Evolutionary conservation across 2,888 invertebrate genomes (phyloP), one percentile per base, ranked within the genome.

Genomic region (Ormyrus pomaceus): DNA sequence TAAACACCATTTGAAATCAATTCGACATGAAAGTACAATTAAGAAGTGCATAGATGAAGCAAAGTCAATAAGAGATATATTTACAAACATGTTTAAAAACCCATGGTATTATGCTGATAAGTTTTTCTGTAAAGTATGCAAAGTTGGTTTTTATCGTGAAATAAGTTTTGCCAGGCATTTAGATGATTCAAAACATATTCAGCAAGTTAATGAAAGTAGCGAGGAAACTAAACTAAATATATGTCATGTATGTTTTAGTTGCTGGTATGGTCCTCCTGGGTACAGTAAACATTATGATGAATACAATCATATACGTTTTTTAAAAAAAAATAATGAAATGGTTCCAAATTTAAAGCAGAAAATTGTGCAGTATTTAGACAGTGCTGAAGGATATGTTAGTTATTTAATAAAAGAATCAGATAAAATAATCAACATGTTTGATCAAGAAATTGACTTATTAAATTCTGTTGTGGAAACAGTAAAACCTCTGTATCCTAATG

Each of bases 381-480:
- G 58, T 46, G 74, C 84, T 10, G 83, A 84, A 5, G 45, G 65
- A 2, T 80, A 77, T 34, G 73, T 83, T 59, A 66, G 78, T 6
- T n/a, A 65, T 7, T 75, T 82, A 10, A 73, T 84, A 4, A 9
- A 80, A 53, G 68, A 81, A 77, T 81, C 87, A 0, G 74, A 85
- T 13, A 8, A 70, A 46, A 34, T 79, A 50, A 6, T 53, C 58
- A 45, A 10, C 34, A 86, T 8, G 53, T 74, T 71, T 8, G 51
- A 78, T 10, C 82, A 77, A 46, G 81, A 76, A 50, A 50, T 77
- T 6, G 19, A 48, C 55, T 51, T 88, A 7, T 34, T 83, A 6
- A 9, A 77, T 50, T 84, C 84, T 58, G 74, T 89, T 61, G 83
- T 85, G 79, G 68, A 69, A 6, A 82, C 83, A 9, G 84, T 87